Conservation (phyloP, 1,140 invertebrate species). For the Drosophila funebris region DNA sequence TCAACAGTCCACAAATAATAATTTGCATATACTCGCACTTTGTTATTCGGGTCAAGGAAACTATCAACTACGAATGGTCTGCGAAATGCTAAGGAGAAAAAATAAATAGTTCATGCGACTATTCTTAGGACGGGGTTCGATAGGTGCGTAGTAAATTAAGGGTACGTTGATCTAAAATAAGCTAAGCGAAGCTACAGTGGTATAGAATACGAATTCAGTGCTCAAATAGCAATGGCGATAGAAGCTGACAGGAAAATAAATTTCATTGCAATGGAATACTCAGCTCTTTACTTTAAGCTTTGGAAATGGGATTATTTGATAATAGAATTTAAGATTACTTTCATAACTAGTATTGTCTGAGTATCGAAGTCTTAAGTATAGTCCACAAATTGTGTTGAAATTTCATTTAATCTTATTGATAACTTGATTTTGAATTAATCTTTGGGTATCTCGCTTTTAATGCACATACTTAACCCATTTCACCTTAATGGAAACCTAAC, state of each 20-base stretch:
- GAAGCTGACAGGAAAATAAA: background rate
- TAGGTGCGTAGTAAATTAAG: background rate
- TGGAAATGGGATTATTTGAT: too few relatives aligned
- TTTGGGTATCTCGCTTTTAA: too few relatives aligned
- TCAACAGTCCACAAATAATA: conserved; percentile 41
- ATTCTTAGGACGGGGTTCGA: background rate
- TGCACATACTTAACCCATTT: background rate
- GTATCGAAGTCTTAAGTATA: too few relatives aligned
- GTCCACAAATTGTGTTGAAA: too few relatives aligned
- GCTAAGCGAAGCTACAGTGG: conserved; percentile 1
- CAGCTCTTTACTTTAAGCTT: too few relatives aligned
- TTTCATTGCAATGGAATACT: too few relatives aligned
- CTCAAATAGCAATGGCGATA: background rate
- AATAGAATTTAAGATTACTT: too few relatives aligned
- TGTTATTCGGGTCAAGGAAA: conserved; percentile 75
- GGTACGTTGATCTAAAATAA: conserved; percentile 6
- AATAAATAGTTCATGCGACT: conserved; percentile 36
- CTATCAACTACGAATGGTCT: conserved; percentile 49
- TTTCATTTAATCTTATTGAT: too few relatives aligned
- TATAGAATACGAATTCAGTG: background rate
- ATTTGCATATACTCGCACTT: conserved; percentile 44
- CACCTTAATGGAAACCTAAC: background rate
- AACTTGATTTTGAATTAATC: too few relatives aligned
- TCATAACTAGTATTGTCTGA: too few relatives aligned
- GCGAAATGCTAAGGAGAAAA: background rate